Evolutionary conservation across 2,797 vertebrate species (phyloP).

Genomic region (Chaetophractus vellerosus): DNA sequence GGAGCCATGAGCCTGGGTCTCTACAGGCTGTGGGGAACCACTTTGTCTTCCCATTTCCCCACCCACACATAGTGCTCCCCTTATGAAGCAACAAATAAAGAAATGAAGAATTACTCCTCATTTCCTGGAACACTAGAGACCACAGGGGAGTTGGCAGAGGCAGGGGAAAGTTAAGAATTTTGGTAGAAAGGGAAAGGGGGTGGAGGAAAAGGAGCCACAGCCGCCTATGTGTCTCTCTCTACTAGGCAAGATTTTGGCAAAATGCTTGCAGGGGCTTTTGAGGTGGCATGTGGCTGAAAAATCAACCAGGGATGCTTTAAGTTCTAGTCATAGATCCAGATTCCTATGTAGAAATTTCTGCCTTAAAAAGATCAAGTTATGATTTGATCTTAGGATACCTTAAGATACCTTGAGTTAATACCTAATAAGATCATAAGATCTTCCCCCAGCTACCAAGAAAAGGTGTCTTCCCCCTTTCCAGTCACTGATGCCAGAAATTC

Average conservation of each 20-base stretch:
- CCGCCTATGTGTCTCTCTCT: background rate
- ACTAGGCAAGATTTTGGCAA: slow-evolving; percentile 2
- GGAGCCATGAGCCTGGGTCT: background rate
- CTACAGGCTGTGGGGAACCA: background rate
- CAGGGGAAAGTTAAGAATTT: slow-evolving; percentile 22
- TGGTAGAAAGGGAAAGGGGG: background rate
- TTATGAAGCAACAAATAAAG: slow-evolving; percentile 52
- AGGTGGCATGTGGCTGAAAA: background rate
- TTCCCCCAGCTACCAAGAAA: background rate
- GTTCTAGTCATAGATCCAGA: background rate
- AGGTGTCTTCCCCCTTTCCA: background rate
- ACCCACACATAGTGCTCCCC: background rate
- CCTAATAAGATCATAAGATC: slow-evolving; percentile 10
- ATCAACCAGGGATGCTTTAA: background rate
- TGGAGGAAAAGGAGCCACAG: background rate
- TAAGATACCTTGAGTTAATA: background rate
- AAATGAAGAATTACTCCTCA: slow-evolving; percentile 64
- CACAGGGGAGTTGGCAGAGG: slow-evolving; percentile 68
- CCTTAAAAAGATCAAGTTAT: slow-evolving; percentile 10
- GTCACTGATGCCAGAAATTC: background rate
- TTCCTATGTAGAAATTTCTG: background rate
- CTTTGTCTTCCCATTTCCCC: background rate
- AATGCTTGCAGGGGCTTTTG: background rate
- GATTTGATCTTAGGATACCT: background rate
- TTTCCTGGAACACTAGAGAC: slow-evolving; percentile 72